Conservation (phyloP, 2,797 vertebrate genomes). For the Yasuhikotakia modesta region DNA sequence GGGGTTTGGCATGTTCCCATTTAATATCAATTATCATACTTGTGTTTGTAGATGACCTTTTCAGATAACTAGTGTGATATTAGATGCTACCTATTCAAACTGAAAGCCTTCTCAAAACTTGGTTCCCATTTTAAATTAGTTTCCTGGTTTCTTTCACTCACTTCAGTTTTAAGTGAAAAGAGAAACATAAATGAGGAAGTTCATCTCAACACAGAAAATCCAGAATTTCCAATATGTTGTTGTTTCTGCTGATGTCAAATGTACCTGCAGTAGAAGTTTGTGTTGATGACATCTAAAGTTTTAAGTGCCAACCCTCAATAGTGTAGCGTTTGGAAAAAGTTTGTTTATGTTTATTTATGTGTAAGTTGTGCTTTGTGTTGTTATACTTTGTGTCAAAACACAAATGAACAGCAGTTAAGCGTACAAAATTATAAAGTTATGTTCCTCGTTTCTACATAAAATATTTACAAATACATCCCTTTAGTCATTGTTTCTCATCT, state of each 20-base stretch:
- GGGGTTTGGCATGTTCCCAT: background rate
- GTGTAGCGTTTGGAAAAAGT: background rate
- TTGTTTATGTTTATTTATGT: background rate
- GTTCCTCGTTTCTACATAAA: slow-evolving; percentile 1
- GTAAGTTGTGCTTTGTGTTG: background rate
- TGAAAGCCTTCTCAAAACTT: slow-evolving; percentile 53
- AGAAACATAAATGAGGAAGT: slow-evolving; percentile 63
- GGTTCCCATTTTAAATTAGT: slow-evolving; percentile 58
- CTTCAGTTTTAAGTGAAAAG: slow-evolving; percentile 61
- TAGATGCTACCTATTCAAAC: slow-evolving; percentile 48
- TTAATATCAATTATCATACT: background rate
- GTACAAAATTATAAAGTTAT: background rate
- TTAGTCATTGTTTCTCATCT: background rate
- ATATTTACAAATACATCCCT: background rate
- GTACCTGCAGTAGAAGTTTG: background rate
- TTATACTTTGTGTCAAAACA: too few relatives aligned
- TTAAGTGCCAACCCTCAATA: too few relatives aligned
- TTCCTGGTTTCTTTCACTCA: slow-evolving; percentile 60
- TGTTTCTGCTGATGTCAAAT: background rate
- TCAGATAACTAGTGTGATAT: background rate
- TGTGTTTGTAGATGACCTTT: background rate
- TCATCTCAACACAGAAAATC: slow-evolving; percentile 5
- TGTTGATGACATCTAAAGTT: background rate
- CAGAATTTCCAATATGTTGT: slow-evolving; percentile 14
- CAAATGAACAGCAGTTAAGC: background rate